These are phyloP conservation scores for Zophobas atratus DNA, from an alignment of 1,140 invertebrate species.

Conservation along the genomic window DNA sequence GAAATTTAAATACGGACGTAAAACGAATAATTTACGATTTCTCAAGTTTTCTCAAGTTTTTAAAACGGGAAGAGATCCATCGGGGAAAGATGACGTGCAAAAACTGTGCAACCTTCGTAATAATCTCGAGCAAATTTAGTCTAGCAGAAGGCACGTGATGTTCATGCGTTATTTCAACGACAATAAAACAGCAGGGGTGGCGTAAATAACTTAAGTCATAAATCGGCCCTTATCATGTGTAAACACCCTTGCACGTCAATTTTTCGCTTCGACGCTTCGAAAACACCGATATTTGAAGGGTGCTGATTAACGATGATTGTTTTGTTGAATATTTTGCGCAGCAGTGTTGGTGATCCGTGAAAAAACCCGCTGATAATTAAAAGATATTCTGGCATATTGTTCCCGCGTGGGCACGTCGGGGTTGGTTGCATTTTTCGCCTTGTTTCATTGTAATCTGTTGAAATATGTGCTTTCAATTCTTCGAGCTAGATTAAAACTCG, in stretches of 20 bases:
- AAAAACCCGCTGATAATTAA: too few relatives aligned
- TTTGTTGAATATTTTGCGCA: too few relatives aligned
- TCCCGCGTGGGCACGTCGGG: too few relatives aligned
- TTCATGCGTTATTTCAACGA: background rate
- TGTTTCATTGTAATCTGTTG: background rate
- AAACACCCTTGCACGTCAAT: background rate
- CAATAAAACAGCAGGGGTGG: background rate
- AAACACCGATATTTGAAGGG: too few relatives aligned
- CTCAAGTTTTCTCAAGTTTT: background rate
- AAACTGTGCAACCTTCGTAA: background rate
- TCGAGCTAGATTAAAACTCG: slow-evolving; percentile 1
- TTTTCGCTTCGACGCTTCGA: background rate
- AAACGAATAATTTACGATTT: slow-evolving; percentile 32
- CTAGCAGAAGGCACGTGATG: background rate
- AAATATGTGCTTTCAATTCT: slow-evolving; percentile 3
- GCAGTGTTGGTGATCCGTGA: too few relatives aligned
- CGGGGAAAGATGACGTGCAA: slow-evolving; percentile 7
- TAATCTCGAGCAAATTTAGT: background rate
- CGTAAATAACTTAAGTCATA: background rate
- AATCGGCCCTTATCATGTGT: background rate
- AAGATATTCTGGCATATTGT: too few relatives aligned
- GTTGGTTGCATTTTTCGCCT: too few relatives aligned
- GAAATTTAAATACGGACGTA: slow-evolving; percentile 31
- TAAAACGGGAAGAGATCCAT: background rate
- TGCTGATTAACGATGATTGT: too few relatives aligned